Conservation (phyloP, 2,113 vertebrate species). For the Isurus oxyrinchus region DNA sequence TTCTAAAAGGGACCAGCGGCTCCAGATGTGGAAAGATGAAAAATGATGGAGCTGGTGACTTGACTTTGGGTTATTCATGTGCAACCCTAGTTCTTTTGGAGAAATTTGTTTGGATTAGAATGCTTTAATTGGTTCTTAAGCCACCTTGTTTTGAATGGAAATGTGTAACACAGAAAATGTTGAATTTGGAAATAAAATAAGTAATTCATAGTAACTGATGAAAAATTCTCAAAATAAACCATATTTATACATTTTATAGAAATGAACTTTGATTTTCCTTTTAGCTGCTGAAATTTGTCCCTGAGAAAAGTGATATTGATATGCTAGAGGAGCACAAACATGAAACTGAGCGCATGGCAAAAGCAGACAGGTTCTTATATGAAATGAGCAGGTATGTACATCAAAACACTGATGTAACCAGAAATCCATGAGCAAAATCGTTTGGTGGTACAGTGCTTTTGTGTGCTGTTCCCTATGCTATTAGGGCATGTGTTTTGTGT, state of each 20-base stretch:
- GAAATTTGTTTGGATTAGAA: neutral
- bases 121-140: neutral
- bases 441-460: neutral
- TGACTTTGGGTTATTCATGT: neutral
- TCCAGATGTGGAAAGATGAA: neutral
- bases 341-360: conserved; percentile 93
- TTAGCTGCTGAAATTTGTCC: conserved; percentile 93
- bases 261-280: conserved; percentile 33
- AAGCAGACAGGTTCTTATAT: conserved; percentile 91
- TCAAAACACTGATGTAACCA: neutral
- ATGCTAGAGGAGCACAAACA: conserved; percentile 94
- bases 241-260: neutral
- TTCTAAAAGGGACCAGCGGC: neutral
- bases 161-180: neutral
- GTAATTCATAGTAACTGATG: neutral
- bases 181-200: neutral
- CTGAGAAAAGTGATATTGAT: conserved; percentile 90
- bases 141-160: neutral
- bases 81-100: neutral
- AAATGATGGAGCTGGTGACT: neutral
- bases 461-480: neutral
- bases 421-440: neutral
- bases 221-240: neutral
- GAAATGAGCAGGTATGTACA: conserved; percentile 91
- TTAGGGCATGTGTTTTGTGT: neutral